Evolutionary conservation across 2,888 invertebrate species (phyloP), one percentile per base, ranked within the genome.

Genomic region (Ophraella communa): DNA sequence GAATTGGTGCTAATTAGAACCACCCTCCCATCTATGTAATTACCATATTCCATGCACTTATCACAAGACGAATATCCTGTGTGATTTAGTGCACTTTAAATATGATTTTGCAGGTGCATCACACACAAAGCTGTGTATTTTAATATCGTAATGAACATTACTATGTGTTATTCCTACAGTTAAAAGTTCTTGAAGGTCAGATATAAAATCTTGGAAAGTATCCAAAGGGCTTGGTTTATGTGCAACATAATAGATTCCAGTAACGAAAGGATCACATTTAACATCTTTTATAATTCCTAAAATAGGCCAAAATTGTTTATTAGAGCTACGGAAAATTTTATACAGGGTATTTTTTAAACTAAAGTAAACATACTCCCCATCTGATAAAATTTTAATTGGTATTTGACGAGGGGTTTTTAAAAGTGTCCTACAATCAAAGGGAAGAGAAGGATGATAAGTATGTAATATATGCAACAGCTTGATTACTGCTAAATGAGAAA

Each of bases 31-130:
- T 45, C 47, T 45, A 54, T 30, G 33, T 61, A 61, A 47, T 17
- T 27, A 14, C 59, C 59, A 35, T 49, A 30, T 42, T 35, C 51
- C 23, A 18, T 14, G 33, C 59, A 59, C 14, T 59, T 59, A 17
- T 62, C 62, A 33, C 65, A 65, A 56, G 42, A 56, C 23, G 62
- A 55, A 52, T 65, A 63, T 11, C 66, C 66, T n/a, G 24, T 39
- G 63, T 14, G 54, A 52, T 49, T 66, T 63, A 7, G 63, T 47
- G 42, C 63, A 63, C 35, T 65, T 56, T 18, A 62, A 51, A 61
- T 52, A 60, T 45, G 64, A 14, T 47, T 49, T 53, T 18, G 54
- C 64, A 35, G 64, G 64, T 42, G 56, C 54, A 54, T 61, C 61
- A 57, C 57, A 62, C 30, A 54, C 21, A 54, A 47, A 58, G 27